These are phyloP conservation scores for Ochropleura leucogaster DNA, from an alignment of 2,888 invertebrate genomes.

Conservation along the genomic window DNA sequence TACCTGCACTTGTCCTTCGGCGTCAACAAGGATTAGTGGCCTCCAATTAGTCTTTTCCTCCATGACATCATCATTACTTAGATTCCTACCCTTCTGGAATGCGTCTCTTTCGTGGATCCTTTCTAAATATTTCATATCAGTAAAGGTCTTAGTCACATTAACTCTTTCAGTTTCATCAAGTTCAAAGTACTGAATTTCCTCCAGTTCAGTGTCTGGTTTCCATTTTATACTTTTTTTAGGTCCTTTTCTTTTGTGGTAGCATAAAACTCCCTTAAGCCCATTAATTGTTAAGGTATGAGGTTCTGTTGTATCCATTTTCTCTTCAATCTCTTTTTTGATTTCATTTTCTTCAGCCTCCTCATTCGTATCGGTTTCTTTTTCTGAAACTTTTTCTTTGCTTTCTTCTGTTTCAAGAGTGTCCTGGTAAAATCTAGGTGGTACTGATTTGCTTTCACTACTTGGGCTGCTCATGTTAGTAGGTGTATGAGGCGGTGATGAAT, in stretches of 20 bases:
- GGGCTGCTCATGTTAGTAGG: slow-evolving; percentile 88
- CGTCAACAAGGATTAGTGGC: slow-evolving; percentile 92
- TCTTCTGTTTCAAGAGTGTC: slow-evolving; percentile 95
- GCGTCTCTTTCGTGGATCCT: slow-evolving; percentile 96
- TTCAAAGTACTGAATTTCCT: slow-evolving; percentile 97
- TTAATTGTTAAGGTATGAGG: slow-evolving; percentile 87
- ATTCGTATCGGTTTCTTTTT: slow-evolving; percentile 75
- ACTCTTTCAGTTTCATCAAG: slow-evolving; percentile 98
- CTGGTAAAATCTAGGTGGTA: slow-evolving; percentile 96
- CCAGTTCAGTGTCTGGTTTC: slow-evolving; percentile 95
- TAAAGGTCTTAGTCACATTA: slow-evolving; percentile 97
- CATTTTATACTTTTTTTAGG: slow-evolving; percentile 95
- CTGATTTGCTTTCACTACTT: slow-evolving; percentile 85
- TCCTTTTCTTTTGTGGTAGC: slow-evolving; percentile 93
- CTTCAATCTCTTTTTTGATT: slow-evolving; percentile 76
- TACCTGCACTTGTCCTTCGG: slow-evolving; percentile 92
- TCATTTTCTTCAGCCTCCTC: slow-evolving; percentile 71
- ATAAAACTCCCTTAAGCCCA: slow-evolving; percentile 94
- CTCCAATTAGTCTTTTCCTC: slow-evolving; percentile 95
- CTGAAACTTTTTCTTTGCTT: slow-evolving; percentile 86
- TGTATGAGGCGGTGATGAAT: slow-evolving; percentile 90
- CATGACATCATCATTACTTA: slow-evolving; percentile 95
- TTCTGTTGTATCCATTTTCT: slow-evolving; percentile 81
- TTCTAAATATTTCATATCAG: slow-evolving; percentile 97
- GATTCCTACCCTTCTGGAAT: slow-evolving; percentile 94